These are phyloP conservation scores for Strongylocentrotus purpuratus DNA, from an alignment of 35 echinoderm and acorn worm genomes.

Conservation along the genomic window DNA sequence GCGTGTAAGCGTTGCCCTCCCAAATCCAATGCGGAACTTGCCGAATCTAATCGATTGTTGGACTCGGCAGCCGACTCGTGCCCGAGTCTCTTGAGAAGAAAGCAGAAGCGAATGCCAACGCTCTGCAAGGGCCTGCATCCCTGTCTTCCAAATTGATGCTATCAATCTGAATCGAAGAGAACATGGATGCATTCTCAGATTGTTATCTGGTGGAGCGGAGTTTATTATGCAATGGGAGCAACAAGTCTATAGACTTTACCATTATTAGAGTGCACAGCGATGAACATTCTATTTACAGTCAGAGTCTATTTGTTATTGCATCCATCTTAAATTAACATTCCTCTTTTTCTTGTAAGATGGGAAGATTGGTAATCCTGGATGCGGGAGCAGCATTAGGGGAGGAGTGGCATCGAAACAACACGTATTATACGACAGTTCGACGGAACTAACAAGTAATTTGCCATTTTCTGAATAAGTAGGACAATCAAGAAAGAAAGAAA, in stretches of 20 bases:
- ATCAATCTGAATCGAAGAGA: background rate
- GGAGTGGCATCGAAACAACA: no score
- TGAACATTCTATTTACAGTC: background rate
- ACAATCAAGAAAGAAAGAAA: no score
- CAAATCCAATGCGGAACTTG: background rate
- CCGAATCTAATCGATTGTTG: background rate
- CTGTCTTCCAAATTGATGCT: background rate
- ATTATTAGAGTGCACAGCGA: no score
- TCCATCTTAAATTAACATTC: background rate
- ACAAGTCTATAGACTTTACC: background rate
- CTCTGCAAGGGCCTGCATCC: no score
- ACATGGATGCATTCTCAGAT: background rate
- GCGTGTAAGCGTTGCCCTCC: background rate
- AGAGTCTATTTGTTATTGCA: background rate
- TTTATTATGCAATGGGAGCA: background rate
- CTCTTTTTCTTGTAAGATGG: background rate
- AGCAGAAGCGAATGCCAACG: no score
- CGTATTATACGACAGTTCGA: no score
- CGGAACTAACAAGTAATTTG: no score
- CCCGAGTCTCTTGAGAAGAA: background rate
- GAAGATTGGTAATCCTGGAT: background rate
- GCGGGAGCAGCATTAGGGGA: no score
- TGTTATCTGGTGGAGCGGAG: background rate
- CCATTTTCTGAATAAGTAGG: no score
- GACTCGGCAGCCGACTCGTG: background rate